Evolutionary conservation across 2,888 invertebrate species (phyloP).

Genomic region (Ochropleura leucogaster): DNA sequence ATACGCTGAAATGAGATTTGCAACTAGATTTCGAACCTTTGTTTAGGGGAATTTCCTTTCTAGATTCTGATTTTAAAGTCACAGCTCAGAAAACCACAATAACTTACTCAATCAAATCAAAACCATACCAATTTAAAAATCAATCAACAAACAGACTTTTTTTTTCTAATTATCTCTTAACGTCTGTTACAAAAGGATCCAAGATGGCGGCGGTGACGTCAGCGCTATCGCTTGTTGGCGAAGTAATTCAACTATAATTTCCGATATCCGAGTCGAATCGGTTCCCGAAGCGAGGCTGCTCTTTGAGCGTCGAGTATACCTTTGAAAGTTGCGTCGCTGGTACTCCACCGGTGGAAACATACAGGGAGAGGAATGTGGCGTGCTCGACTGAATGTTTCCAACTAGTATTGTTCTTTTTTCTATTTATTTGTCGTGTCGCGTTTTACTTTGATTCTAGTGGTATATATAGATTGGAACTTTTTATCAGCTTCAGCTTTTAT

Average conservation of each 20-base stretch:
- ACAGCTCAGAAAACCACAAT: neutral
- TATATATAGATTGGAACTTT: neutral
- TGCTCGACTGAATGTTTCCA: constrained; percentile 28
- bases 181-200: constrained; percentile 65
- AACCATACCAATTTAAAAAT: constrained; percentile 53
- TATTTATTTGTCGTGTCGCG: constrained; percentile 34
- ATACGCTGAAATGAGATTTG: neutral
- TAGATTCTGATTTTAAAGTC: neutral
- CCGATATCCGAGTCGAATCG: constrained; percentile 70
- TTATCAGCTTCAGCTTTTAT: neutral
- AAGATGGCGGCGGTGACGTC: constrained; percentile 66
- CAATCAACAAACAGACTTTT: constrained; percentile 47
- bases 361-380: constrained; percentile 35
- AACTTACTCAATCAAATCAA: constrained; percentile 22
- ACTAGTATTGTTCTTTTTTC: constrained; percentile 39
- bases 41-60: neutral
- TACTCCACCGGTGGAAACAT: constrained; percentile 58
- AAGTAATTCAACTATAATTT: constrained; percentile 72
- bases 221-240: constrained; percentile 68
- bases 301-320: constrained; percentile 68
- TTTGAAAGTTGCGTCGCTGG: constrained; percentile 65
- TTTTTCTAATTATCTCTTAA: constrained; percentile 63
- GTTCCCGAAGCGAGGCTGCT: constrained; percentile 63
- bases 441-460: constrained; percentile 6
- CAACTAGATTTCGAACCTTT: neutral